Conservation (phyloP, 2,888 invertebrate species). For the Embidobia sp. region DNA sequence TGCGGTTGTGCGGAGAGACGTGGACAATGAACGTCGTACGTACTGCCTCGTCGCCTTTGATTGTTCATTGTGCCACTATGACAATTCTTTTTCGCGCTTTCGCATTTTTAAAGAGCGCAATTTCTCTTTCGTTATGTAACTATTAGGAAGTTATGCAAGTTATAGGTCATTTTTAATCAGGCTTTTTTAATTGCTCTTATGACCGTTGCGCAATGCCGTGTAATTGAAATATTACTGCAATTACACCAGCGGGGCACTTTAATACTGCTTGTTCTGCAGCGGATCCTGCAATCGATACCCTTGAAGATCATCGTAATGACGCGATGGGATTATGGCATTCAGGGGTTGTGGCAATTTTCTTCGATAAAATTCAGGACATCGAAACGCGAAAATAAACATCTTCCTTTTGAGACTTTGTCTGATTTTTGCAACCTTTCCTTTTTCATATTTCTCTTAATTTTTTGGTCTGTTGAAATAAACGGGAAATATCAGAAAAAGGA, state of each 20-base stretch:
- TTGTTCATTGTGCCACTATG: slow-evolving; percentile 51
- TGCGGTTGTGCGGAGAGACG: slow-evolving; percentile 18
- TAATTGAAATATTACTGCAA: slow-evolving; percentile 50
- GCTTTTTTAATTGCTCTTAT: slow-evolving; percentile 45
- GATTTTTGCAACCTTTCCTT: no score
- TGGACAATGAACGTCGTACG: slow-evolving; percentile 40
- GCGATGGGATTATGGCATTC: slow-evolving; percentile 11
- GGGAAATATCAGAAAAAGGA: no score
- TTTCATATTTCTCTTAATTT: no score
- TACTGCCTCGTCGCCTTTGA: no score
- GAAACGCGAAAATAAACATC: no score
- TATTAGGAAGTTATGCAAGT: slow-evolving; percentile 42
- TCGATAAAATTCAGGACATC: slow-evolving; percentile 9
- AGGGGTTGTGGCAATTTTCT: slow-evolving; percentile 10
- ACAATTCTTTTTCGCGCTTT: slow-evolving; percentile 55
- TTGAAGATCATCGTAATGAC: slow-evolving; percentile 21
- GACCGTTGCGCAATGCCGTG: slow-evolving; percentile 24
- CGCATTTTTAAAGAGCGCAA: slow-evolving; percentile 36
- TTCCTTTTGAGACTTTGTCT: no score
- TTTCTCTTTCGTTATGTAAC: slow-evolving; percentile 54
- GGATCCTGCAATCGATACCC: slow-evolving; percentile 27
- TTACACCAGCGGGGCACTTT: slow-evolving; percentile 14
- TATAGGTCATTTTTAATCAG: slow-evolving; percentile 39
- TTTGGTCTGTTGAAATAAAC: no score
- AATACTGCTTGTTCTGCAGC: slow-evolving; percentile 2